Conservation (phyloP, 2,888 invertebrate genomes). For the Sturmia bella region DNA sequence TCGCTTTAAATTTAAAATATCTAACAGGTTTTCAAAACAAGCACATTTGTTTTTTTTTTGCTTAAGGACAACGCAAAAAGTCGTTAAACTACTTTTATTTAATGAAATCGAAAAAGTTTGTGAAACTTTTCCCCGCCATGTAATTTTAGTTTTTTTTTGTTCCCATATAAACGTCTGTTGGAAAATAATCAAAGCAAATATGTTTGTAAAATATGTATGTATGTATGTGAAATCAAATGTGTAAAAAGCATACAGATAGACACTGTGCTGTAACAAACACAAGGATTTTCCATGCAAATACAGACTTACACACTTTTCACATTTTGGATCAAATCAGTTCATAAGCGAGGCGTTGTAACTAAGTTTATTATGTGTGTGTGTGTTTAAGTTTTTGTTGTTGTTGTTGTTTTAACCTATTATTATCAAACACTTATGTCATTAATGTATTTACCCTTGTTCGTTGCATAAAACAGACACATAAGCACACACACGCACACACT, state of each 20-base stretch:
- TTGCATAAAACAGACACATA: slow-evolving; percentile 1
- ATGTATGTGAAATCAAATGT: slow-evolving; percentile 33
- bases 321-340: slow-evolving; percentile 37
- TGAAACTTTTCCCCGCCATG: slow-evolving; percentile 7
- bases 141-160: slow-evolving; percentile 9
- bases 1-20: too few species aligned
- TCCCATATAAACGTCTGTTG: slow-evolving; percentile 32
- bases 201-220: slow-evolving; percentile 4
- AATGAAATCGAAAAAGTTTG: too few species aligned
- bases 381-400: too few species aligned
- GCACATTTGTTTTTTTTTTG: too few species aligned
- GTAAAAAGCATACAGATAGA: slow-evolving; percentile 17
- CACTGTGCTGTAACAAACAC: slow-evolving; percentile 7
- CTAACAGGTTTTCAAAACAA: too few species aligned
- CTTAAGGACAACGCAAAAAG: too few species aligned
- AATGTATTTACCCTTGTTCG: slow-evolving; percentile 67
- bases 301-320: slow-evolving; percentile 4
- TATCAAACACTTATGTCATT: slow-evolving; percentile 67
- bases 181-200: slow-evolving; percentile 32
- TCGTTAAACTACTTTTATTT: too few species aligned
- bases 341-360: neutral
- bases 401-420: slow-evolving; percentile 56
- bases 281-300: slow-evolving; percentile 22
- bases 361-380: slow-evolving; percentile 1
- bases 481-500: neutral